Conservation (phyloP, 64 coral and sea anemone genomes). For the Stichodactyla helianthus region DNA sequence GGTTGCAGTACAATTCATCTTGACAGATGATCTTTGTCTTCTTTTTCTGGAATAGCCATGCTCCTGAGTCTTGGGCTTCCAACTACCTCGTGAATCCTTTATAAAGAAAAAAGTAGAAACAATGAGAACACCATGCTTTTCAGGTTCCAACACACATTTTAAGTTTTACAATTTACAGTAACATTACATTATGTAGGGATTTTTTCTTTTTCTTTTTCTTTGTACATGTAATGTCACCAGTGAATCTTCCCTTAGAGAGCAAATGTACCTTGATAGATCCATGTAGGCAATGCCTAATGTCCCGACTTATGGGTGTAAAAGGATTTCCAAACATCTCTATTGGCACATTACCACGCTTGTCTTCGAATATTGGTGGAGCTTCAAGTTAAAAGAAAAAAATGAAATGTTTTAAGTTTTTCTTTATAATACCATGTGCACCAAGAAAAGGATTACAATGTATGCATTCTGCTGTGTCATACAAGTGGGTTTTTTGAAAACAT, state of each 20-base stretch:
- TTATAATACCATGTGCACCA: not conserved
- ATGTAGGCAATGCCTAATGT: not conserved
- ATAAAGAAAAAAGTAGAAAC: not conserved
- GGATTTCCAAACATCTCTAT: slow-evolving; percentile 11
- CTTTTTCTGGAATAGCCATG: not conserved
- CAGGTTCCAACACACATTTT: too few species aligned
- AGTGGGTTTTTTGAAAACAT: too few species aligned
- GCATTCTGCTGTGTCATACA: too few species aligned
- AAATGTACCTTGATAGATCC: slow-evolving; percentile 7
- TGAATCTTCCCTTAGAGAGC: too few species aligned
- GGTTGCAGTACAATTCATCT: not conserved
- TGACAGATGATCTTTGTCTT: not conserved
- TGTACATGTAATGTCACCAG: too few species aligned
- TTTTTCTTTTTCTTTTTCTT: too few species aligned
- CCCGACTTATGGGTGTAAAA: not conserved
- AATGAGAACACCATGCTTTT: not conserved
- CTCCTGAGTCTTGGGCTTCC: not conserved
- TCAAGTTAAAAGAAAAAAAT: not conserved
- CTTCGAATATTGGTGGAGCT: not conserved
- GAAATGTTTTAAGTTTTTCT: not conserved
- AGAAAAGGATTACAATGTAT: too few species aligned
- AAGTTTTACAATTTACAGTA: too few species aligned
- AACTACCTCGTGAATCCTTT: not conserved
- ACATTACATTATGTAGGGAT: too few species aligned
- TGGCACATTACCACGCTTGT: not conserved